Evolutionary conservation across 2,113 vertebrate species (phyloP).

Genomic region (Clarias gariepinus): DNA sequence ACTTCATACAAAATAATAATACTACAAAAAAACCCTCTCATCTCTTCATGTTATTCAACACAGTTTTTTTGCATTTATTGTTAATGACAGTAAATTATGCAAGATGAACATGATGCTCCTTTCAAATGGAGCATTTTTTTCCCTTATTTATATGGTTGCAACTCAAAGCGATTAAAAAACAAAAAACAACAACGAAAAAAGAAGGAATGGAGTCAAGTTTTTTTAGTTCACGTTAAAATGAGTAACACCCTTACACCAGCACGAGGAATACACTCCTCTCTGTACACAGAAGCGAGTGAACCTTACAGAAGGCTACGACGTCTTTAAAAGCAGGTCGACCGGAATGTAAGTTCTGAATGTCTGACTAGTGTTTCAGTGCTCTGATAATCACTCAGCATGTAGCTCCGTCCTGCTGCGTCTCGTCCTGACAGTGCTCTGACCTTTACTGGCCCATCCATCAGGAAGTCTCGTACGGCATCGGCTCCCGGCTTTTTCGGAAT

Average conservation of each 20-base stretch:
- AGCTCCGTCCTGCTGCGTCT: conserved; percentile 16
- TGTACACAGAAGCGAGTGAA: conserved; percentile 47
- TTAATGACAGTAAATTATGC: conserved; percentile 54
- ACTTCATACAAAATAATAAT: background rate
- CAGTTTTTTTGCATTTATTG: conserved; percentile 56
- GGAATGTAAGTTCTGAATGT: conserved; percentile 33
- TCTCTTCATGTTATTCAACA: conserved; percentile 25
- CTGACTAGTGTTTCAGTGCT: conserved; percentile 32
- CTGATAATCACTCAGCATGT: conserved; percentile 26
- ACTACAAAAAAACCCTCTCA: background rate
- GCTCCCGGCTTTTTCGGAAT: background rate
- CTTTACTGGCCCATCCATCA: conserved; percentile 13
- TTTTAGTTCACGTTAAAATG: conserved; percentile 44
- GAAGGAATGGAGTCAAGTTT: conserved; percentile 44
- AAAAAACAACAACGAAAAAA: conserved; percentile 37
- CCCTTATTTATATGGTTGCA: conserved; percentile 42
- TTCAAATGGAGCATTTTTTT: conserved; percentile 37
- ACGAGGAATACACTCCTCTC: conserved; percentile 38
- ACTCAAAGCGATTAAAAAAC: conserved; percentile 43
- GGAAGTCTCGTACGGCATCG: background rate
- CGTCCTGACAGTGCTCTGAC: background rate
- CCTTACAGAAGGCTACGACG: conserved; percentile 21
- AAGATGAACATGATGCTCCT: conserved; percentile 45
- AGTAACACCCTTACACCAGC: conserved; percentile 44
- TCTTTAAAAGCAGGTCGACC: conserved; percentile 30